Conservation (phyloP, 2,888 invertebrate species). For the Acronicta psi region DNA sequence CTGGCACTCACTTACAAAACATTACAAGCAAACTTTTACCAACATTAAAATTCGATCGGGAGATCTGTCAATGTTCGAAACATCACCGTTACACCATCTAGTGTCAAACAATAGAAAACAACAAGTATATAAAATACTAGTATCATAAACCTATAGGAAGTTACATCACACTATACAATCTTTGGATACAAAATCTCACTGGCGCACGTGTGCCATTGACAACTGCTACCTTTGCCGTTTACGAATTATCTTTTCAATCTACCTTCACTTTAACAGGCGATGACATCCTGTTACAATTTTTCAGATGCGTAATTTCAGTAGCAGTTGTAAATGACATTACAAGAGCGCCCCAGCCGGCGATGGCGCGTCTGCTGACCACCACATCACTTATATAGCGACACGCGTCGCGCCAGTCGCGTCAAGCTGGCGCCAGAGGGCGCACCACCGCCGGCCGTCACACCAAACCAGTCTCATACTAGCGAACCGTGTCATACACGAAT, state of each 20-base stretch:
- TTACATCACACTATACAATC: slow-evolving; percentile 86
- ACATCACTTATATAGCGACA: background rate
- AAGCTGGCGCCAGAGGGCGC: slow-evolving; percentile 11
- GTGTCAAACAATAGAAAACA: slow-evolving; percentile 82
- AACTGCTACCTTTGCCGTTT: slow-evolving; percentile 10
- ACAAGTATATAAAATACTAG: slow-evolving; percentile 84
- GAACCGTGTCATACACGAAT: slow-evolving; percentile 86
- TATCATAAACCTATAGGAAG: slow-evolving; percentile 86
- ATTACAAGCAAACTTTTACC: slow-evolving; percentile 48
- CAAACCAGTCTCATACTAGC: slow-evolving; percentile 80
- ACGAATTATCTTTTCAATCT: background rate
- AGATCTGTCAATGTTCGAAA: slow-evolving; percentile 76
- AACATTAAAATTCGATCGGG: slow-evolving; percentile 72
- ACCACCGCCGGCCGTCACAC: slow-evolving; percentile 57
- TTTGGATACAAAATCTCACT: slow-evolving; percentile 86
- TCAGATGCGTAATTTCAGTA: background rate
- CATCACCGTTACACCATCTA: slow-evolving; percentile 70
- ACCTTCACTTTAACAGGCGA: no score
- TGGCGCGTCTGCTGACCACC: slow-evolving; percentile 5
- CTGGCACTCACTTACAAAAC: slow-evolving; percentile 48
- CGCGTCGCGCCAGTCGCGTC: background rate
- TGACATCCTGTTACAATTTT: no score
- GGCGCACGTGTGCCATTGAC: slow-evolving; percentile 59
- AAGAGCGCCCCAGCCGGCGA: slow-evolving; percentile 49
- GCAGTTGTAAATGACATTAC: slow-evolving; percentile 48